Conservation (phyloP, 2,888 invertebrate species). For the Dolichopus griseipennis region DNA sequence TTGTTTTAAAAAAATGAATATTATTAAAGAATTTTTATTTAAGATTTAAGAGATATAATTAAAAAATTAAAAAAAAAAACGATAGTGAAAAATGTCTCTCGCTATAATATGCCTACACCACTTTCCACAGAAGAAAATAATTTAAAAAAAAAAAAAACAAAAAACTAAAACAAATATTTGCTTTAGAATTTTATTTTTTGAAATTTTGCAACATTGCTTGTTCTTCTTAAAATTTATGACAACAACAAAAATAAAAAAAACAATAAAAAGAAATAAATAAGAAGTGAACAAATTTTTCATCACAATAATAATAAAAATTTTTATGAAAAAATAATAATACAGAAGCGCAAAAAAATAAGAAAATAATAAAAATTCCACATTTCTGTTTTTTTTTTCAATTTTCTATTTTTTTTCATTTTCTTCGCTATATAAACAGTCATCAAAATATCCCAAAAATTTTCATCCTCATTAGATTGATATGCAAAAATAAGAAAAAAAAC, state of each 20-base stretch:
- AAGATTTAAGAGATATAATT: too few species aligned
- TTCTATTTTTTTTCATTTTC: neutral
- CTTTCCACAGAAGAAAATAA: too few species aligned
- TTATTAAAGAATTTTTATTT: too few species aligned
- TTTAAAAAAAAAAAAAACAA: too few species aligned
- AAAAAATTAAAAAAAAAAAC: too few species aligned
- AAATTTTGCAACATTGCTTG: conserved; percentile 6
- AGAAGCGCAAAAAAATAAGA: too few species aligned
- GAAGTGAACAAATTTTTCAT: neutral
- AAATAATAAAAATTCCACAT: too few species aligned
- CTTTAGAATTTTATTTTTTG: neutral
- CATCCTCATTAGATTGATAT: neutral
- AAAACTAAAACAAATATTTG: too few species aligned
- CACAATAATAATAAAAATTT: neutral
- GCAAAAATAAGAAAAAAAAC: neutral
- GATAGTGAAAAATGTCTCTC: too few species aligned
- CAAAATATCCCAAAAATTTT: conserved; percentile 11
- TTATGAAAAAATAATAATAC: too few species aligned
- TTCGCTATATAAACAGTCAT: conserved; percentile 1
- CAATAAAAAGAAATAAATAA: neutral
- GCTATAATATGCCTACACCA: too few species aligned
- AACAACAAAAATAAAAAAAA: neutral
- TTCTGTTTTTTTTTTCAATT: neutral
- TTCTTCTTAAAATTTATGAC: neutral
- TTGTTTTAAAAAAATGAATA: too few species aligned